Base-by-base conservation (phyloP, 2,888 invertebrate species). In the Synergus gifuensis region DNA sequence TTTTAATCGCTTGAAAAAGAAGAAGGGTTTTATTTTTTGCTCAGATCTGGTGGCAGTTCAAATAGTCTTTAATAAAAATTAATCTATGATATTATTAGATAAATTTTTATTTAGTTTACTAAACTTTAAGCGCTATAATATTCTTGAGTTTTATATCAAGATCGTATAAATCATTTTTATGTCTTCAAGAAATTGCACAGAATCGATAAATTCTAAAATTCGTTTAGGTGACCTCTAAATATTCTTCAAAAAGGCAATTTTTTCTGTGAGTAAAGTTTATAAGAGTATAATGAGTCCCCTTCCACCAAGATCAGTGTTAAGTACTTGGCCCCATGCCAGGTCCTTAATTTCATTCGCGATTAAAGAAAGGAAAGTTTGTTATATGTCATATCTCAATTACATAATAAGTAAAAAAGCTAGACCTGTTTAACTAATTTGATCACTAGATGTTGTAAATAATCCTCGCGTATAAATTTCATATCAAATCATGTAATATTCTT, bases 251-350 rank as follows among this genome's bases (percentile, higher is more conserved):
- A 54, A 18, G 9, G 58, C 14, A 16, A 11, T 40, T 36, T 16
- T 73, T 73, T 73, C 54, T 54, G 54, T 73, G 36, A 36, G 36
- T 73, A 54, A 36, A 73, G 54, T 54, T 54, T n/a, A 49, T 73
- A 73, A 58, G 54, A 36, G 73, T 73, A 58, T 73, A 73, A 73
- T 73, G 73, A 54, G 54, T 36, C 73, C 73, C 73, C 73, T 73
- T 73, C 73, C 36, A 58, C n/a, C 49, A 67, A 73, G 54, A 73
- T 73, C 54, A 73, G 73, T 73, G 54, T 73, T 73, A 73, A 73
- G 73, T 73, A 73, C 73, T 58, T 73, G 73, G 73, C 54, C 11
- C 36, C 11, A 36, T 11, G 73, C 73, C 73, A 73, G 40, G 73
- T 73, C 73, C 73, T 54, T 73, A 36, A 73, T 73, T 73, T 58